A percentile compares a stretch with the other conserved stretches of the same genome.
Conservation (phyloP, 2,113 vertebrate genomes). For the Leptobrachium leishanense region DNA sequence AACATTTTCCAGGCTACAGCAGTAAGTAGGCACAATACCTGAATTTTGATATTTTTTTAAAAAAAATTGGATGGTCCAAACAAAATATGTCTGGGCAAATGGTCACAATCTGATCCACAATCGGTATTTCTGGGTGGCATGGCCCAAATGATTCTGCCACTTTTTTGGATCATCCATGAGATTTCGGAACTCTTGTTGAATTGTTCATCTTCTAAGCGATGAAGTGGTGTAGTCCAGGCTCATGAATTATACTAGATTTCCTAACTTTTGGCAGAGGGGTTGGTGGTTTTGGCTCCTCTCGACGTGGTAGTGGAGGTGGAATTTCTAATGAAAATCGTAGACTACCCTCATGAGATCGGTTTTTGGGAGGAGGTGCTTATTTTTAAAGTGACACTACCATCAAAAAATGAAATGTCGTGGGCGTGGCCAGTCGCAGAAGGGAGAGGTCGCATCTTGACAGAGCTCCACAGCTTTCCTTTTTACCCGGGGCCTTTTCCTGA, state of each 20-base stretch:
- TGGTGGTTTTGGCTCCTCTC: constrained; percentile 79
- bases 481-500: too few relatives aligned
- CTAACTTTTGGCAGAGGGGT: constrained; percentile 87
- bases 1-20: not conserved
- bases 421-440: too few relatives aligned
- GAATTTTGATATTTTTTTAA: not conserved
- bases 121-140: not conserved
- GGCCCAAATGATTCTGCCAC: not conserved
- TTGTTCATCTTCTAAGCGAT: not conserved
- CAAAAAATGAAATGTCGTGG: too few relatives aligned
- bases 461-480: too few relatives aligned
- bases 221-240: constrained; percentile 20
- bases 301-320: constrained; percentile 76
- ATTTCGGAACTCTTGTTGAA: not conserved
- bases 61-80: too few relatives aligned
- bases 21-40: not conserved
- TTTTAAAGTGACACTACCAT: too few relatives aligned
- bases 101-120: too few relatives aligned
- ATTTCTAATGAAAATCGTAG: constrained; percentile 71
- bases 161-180: too few relatives aligned
- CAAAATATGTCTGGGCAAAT: too few relatives aligned
- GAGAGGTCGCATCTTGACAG: too few relatives aligned
- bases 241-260: constrained; percentile 74
- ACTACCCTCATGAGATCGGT: constrained; percentile 80
- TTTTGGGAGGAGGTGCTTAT: constrained; percentile 83